phyloP scores from a whole-genome alignment of 2,888 invertebrate species.

The Leptopterna dolabrata region DNA sequence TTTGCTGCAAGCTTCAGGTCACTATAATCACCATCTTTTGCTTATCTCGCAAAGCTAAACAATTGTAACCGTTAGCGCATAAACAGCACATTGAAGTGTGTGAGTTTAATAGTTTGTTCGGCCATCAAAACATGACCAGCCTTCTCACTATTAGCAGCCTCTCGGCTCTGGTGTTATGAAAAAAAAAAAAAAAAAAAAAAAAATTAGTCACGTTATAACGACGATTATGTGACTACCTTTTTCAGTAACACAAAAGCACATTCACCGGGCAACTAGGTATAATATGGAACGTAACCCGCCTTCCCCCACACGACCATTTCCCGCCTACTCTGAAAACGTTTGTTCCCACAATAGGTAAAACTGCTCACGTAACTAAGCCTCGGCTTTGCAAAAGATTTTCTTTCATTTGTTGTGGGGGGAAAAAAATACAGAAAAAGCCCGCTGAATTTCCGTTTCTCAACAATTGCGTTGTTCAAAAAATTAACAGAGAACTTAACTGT shows the following conservation, averaged over 20 bases:
- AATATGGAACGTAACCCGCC: not conserved
- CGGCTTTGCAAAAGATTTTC: too few relatives aligned
- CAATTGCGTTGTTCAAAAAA: not conserved
- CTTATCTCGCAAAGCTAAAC: too few relatives aligned
- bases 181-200: not conserved
- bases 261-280: slow-evolving; percentile 4
- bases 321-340: too few relatives aligned
- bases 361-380: too few relatives aligned
- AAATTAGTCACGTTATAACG: slow-evolving; percentile 5
- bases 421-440: not conserved
- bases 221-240: slow-evolving; percentile 1
- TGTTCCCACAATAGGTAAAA: too few relatives aligned
- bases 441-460: not conserved
- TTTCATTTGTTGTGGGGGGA: too few relatives aligned
- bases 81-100: too few relatives aligned
- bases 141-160: not conserved
- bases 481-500: not conserved
- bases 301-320: not conserved
- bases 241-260: not conserved
- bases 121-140: too few relatives aligned
- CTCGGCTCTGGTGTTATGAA: not conserved
- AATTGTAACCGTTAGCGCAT: too few relatives aligned
- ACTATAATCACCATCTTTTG: too few relatives aligned
- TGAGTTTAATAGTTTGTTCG: too few relatives aligned
- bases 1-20: too few relatives aligned